Evolutionary conservation across 1,140 invertebrate genomes (phyloP), one percentile per base, ranked within the genome.

Genomic region (Holcopasites calliopsidis): DNA sequence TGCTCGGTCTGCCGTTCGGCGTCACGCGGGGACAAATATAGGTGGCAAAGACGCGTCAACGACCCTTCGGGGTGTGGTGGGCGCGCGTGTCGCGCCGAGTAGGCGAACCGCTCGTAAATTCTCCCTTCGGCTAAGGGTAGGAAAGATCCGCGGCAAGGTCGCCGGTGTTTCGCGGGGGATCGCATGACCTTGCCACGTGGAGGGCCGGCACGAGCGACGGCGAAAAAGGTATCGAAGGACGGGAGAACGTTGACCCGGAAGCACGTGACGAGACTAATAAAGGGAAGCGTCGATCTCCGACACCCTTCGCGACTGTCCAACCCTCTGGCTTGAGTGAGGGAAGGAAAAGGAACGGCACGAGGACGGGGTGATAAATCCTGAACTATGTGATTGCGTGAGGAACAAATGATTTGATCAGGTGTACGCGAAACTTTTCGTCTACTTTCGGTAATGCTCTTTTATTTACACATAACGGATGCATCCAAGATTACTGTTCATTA

Each of bases 181-280:
- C n/a, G n/a, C 80, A 76, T 73, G 85, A 88, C 88, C 87, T 89
- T 89, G 87, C 86, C 81, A 83, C 82, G 80, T 87, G 86, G 80
- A 72, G n/a, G 54, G 33, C 47, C n/a, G 33, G 33, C 35, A 31
- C 54, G 38, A 50, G 50, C 21, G 28, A 49, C n/a, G 42, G 58
- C 44, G 16, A 13, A 13, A 47, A 55, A 8, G 47, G 35, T 42
- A 31, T 10, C 44, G 57, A 79, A 82, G 76, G 73, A 64, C 73
- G 66, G 66, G 52, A 54, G 75, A 81, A 64, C 57, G 44, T 86
- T 78, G 76, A 86, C 80, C 83, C 83, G 81, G 83, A 85, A 85
- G 73, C 74, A 44, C 70, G 47, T 28, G 50, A 33, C 61, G 76
- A 74, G 62, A 62, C 77, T 62, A 77, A 86, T 83, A 83, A 86